Conservation (phyloP, 2,797 vertebrate genomes). For the Falco cherrug region DNA sequence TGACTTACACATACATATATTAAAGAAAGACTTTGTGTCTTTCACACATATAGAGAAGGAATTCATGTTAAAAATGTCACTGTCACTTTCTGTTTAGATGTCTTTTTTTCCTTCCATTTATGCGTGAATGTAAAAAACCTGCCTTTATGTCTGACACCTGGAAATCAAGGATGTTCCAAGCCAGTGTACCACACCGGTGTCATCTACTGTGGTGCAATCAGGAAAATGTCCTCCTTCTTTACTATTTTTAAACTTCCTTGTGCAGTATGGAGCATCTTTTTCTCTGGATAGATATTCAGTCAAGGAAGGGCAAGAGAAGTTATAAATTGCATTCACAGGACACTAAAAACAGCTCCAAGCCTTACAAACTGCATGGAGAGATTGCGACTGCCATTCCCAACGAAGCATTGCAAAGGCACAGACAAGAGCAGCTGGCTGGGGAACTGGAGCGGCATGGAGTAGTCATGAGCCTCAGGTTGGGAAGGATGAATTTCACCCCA, state of each 20-base stretch:
- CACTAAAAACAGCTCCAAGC: neutral
- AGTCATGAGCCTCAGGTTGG: neutral
- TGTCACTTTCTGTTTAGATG: neutral
- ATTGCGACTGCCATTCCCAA: neutral
- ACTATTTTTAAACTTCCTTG: neutral
- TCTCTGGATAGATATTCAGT: neutral
- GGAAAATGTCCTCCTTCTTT: neutral
- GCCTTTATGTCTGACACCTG: neutral
- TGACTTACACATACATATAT: neutral
- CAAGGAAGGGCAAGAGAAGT: neutral
- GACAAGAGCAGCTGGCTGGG: neutral
- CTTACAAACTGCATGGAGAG: neutral
- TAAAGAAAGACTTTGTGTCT: neutral
- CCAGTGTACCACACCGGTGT: neutral
- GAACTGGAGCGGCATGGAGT: neutral
- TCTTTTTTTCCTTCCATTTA: neutral
- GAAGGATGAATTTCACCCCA: conserved; percentile 43
- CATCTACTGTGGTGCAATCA: neutral
- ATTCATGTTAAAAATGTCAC: neutral
- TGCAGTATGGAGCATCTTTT: neutral
- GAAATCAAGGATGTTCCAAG: neutral
- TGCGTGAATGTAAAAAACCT: neutral
- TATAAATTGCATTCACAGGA: neutral
- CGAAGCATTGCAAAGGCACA: neutral
- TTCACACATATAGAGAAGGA: neutral